These are phyloP conservation scores for Takifugu ocellatus DNA, from an alignment of 2,797 vertebrate genomes.

Conservation along the genomic window DNA sequence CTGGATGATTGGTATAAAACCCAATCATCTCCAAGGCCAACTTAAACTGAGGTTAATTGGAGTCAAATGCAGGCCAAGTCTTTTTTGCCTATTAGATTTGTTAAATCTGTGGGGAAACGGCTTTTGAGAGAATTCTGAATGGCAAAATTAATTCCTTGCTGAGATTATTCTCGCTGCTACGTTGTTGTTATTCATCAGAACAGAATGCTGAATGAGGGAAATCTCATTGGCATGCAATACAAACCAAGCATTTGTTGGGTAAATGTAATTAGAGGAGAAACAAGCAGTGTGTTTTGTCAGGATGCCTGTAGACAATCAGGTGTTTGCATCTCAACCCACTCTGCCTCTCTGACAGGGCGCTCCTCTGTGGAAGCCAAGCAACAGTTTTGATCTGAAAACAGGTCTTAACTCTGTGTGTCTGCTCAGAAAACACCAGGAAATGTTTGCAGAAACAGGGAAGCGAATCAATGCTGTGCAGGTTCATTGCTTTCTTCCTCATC, in stretches of 20 bases:
- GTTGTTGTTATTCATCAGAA: slow-evolving; percentile 27
- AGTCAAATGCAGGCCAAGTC: slow-evolving; percentile 36
- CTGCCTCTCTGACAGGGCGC: slow-evolving; percentile 32
- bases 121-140: slow-evolving; percentile 23
- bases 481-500: neutral
- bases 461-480: slow-evolving; percentile 19
- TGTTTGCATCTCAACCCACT: slow-evolving; percentile 47
- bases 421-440: slow-evolving; percentile 18
- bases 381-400: slow-evolving; percentile 39
- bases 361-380: slow-evolving; percentile 36
- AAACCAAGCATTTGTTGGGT: slow-evolving; percentile 25
- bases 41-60: slow-evolving; percentile 63
- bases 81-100: slow-evolving; percentile 30
- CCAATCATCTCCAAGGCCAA: slow-evolving; percentile 56
- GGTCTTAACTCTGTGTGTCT: slow-evolving; percentile 41
- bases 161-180: slow-evolving; percentile 11
- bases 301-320: slow-evolving; percentile 31
- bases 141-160: slow-evolving; percentile 23
- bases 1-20: slow-evolving; percentile 46
- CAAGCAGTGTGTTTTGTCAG: slow-evolving; percentile 23
- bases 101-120: slow-evolving; percentile 26
- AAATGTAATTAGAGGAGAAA: slow-evolving; percentile 46
- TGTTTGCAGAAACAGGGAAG: slow-evolving; percentile 1
- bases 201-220: slow-evolving; percentile 20
- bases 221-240: slow-evolving; percentile 14